Evolutionary conservation across 2,888 invertebrate species (phyloP).

Genomic region (Panzeria rudis): DNA sequence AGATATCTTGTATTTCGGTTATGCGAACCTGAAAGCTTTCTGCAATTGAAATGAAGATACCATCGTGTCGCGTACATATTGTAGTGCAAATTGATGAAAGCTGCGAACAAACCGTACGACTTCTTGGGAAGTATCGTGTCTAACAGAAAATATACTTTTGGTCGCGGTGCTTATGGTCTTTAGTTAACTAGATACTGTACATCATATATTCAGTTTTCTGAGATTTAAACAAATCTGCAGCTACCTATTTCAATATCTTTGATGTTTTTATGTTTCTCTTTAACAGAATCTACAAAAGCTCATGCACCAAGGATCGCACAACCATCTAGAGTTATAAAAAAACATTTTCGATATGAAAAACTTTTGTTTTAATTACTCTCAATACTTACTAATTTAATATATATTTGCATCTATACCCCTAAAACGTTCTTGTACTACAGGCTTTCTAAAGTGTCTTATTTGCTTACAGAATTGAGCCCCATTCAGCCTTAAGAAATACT

Average conservation of each 20-base stretch:
- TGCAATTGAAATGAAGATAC: slow-evolving; percentile 38
- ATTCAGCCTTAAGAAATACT: slow-evolving; percentile 78
- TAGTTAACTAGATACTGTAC: slow-evolving; percentile 88
- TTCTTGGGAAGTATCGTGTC: slow-evolving; percentile 86
- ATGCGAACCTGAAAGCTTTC: slow-evolving; percentile 85
- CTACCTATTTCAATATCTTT: slow-evolving; percentile 84
- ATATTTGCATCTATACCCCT: slow-evolving; percentile 88
- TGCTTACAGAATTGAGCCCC: slow-evolving; percentile 75
- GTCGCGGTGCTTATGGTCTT: no score
- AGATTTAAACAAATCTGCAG: slow-evolving; percentile 84
- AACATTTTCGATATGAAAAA: neutral
- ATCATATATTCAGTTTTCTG: slow-evolving; percentile 86
- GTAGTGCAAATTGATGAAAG: slow-evolving; percentile 87
- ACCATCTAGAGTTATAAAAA: slow-evolving; percentile 87
- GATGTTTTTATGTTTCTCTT: slow-evolving; percentile 83
- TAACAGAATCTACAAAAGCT: slow-evolving; percentile 91
- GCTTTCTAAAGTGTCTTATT: slow-evolving; percentile 88
- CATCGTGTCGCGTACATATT: slow-evolving; percentile 83
- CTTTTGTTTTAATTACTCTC: neutral
- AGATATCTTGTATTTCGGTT: slow-evolving; percentile 91
- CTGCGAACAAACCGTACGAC: slow-evolving; percentile 88
- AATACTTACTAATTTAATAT: slow-evolving; percentile 85
- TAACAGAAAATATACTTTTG: no score
- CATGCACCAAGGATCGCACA: slow-evolving; percentile 94
- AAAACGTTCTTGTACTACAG: slow-evolving; percentile 91